These are phyloP conservation scores for Drosophila nasuta DNA, from an alignment of 1,140 invertebrate species.

Conservation along the genomic window DNA sequence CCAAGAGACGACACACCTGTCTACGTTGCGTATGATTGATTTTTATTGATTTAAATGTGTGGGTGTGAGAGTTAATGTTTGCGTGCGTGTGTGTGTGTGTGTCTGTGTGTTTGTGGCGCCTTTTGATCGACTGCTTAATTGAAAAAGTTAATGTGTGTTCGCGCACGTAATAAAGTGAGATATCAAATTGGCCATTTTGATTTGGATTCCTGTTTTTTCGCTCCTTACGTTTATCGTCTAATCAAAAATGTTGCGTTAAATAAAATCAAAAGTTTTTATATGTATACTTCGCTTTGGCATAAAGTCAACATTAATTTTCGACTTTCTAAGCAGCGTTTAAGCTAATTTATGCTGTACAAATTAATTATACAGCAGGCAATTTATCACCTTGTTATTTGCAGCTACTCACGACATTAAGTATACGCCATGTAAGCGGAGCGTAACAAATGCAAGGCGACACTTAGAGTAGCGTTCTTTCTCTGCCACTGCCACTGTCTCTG, in stretches of 20 bases:
- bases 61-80: constrained; percentile 19
- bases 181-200: constrained; percentile 51
- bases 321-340: constrained; percentile 50
- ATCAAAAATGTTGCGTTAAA: constrained; percentile 61
- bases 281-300: background rate
- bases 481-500: constrained; percentile 11
- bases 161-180: constrained; percentile 35
- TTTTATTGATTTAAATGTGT: constrained; percentile 75
- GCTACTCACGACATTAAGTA: constrained; percentile 53
- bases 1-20: constrained; percentile 42
- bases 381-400: constrained; percentile 62
- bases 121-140: constrained; percentile 79
- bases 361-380: constrained; percentile 70
- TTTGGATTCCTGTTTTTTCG: constrained; percentile 4
- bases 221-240: constrained; percentile 28
- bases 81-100: constrained; percentile 7
- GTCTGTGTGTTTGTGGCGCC: constrained; percentile 27
- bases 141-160: constrained; percentile 75
- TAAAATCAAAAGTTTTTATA: constrained; percentile 46
- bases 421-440: constrained; percentile 53
- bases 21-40: constrained; percentile 72
- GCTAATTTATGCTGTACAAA: constrained; percentile 73
- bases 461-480: constrained; percentile 49
- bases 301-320: constrained; percentile 65
- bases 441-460: constrained; percentile 68